Base-by-base conservation (phyloP, 2,797 vertebrate species). In the Acrossocheilus fasciatus region DNA sequence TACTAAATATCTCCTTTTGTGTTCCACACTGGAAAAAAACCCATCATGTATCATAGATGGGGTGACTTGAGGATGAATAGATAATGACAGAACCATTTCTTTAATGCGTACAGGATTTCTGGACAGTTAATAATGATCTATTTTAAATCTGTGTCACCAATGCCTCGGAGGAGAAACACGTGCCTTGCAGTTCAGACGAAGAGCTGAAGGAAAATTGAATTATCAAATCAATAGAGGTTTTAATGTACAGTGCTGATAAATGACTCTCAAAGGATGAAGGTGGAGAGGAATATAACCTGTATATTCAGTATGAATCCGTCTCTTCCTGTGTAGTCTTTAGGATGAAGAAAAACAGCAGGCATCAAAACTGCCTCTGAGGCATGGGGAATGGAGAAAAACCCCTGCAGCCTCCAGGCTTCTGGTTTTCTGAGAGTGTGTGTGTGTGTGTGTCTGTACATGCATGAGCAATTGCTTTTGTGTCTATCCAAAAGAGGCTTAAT, bases 141-240 rank as follows among this genome's bases (percentile, higher is more conserved):
- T 80, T 86, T 86, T 73, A 86, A 86, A 86, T 86, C 78, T 74
- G 78, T 86, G 84, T 81, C 84, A 86, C 43, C 2, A 11, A 59
- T 74, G 34, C 78, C 78, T 73, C 84, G 39, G 77, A 73, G 84
- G 77, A 86, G 34, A 36, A 73, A 39, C 64, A 43, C 30, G 50
- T 79, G 76, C 47, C n/a, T 78, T 14, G 39, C 39, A 8, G 26
- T 66, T 76, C 36, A 69, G 17, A 76, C 0, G 76, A 34, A 70
- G 26, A 80, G 17, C 34, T 80, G 18, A 62, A 59, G 20, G 26
- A 78, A 41, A 34, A n/a, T 62, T 57, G 34, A 69, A 77, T 78
- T 45, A 57, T 85, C 20, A 82, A 41, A 82, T 64, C 43, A 30
- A 68, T 50, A 26, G 47, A 41, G 68, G 20, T 82, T 83, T 43